Conservation (phyloP, 2,888 invertebrate species). For the Branchipolynoe longqiensis region DNA sequence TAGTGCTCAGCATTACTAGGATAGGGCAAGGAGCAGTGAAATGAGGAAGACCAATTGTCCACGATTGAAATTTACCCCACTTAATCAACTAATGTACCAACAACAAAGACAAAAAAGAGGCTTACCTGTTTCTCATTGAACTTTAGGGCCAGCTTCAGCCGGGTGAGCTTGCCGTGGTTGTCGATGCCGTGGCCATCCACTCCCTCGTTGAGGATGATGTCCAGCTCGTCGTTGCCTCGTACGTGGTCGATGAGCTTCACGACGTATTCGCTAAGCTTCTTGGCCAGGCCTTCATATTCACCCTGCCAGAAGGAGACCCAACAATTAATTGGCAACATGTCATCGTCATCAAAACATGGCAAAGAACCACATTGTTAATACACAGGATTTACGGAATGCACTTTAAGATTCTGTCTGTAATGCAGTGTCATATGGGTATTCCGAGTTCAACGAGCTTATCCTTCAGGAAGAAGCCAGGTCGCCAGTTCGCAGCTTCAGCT, state of each 20-base stretch:
- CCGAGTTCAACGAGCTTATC: no score
- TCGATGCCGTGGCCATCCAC: constrained; percentile 38
- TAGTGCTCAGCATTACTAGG: no score
- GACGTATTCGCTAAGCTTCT: constrained; percentile 77
- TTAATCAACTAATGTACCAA: no score
- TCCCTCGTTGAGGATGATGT: constrained; percentile 78
- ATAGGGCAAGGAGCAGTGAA: no score
- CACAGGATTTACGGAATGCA: no score
- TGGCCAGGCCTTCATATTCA: constrained; percentile 76
- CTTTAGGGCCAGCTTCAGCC: constrained; percentile 77
- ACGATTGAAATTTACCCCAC: no score
- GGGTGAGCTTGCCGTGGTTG: constrained; percentile 71
- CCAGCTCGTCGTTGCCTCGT: constrained; percentile 78
- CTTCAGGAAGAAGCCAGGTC: no score
- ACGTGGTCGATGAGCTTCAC: constrained; percentile 78
- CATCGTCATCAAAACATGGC: not conserved
- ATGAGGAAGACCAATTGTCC: no score
- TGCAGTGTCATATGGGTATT: no score
- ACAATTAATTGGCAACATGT: not conserved
- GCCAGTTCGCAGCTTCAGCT: no score
- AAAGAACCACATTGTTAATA: no score
- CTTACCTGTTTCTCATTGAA: constrained; percentile 79
- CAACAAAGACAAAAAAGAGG: not conserved
- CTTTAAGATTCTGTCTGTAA: no score
- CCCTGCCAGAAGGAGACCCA: constrained; percentile 73